These are phyloP conservation scores for Cataglyphis livida DNA, from an alignment of 2,888 invertebrate genomes.

Conservation along the genomic window DNA sequence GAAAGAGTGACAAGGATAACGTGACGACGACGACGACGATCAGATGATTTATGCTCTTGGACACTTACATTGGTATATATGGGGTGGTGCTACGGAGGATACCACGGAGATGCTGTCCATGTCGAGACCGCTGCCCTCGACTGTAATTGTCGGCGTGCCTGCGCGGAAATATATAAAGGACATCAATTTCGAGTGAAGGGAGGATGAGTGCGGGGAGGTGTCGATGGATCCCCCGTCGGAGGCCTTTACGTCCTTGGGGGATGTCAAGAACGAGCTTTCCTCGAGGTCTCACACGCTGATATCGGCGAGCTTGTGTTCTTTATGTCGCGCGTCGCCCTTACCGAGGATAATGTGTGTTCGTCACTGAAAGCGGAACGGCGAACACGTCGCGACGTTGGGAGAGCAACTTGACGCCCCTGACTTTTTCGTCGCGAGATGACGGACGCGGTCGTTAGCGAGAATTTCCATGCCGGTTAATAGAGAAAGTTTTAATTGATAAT, in stretches of 20 bases:
- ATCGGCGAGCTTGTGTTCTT: conserved; percentile 44
- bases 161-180: conserved; percentile 80
- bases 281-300: conserved; percentile 15
- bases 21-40: conserved; percentile 51
- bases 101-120: conserved; percentile 91
- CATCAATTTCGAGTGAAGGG: conserved; percentile 63
- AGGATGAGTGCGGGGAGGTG: conserved; percentile 1
- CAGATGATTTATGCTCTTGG: conserved; percentile 73
- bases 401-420: conserved; percentile 37
- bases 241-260: conserved; percentile 6
- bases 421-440: conserved; percentile 41
- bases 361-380: conserved; percentile 21
- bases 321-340: conserved; percentile 19
- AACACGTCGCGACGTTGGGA: conserved; percentile 8
- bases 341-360: not conserved
- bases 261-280: conserved; percentile 55
- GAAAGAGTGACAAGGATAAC: conserved; percentile 24
- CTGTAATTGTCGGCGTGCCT: conserved; percentile 85
- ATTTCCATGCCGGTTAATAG: conserved; percentile 34
- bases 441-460: conserved; percentile 34
- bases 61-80: conserved; percentile 91
- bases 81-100: conserved; percentile 88
- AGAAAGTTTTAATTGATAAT: conserved; percentile 45
- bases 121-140: conserved; percentile 89
- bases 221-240: not conserved